Evolutionary conservation across 2,113 vertebrate genomes (phyloP).

Genomic region (Xiphias gladius): DNA sequence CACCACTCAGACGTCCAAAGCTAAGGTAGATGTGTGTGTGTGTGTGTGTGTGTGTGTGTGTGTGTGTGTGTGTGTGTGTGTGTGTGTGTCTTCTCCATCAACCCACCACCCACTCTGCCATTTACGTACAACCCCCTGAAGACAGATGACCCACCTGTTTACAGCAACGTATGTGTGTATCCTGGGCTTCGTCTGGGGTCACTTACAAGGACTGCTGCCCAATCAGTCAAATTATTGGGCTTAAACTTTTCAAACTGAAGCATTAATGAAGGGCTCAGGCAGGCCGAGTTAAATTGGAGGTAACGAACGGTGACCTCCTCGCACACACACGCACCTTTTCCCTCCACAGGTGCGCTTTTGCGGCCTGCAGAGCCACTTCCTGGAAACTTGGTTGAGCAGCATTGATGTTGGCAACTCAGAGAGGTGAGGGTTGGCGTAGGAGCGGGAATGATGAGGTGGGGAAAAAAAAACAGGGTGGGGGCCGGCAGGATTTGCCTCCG

Average conservation of each 20-base stretch:
- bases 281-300: constrained; percentile 63
- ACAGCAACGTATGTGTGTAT: constrained; percentile 15
- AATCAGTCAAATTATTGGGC: constrained; percentile 53
- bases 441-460: constrained; percentile 37
- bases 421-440: constrained; percentile 52
- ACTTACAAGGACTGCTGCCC: constrained; percentile 19
- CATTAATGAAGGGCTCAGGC: constrained; percentile 64
- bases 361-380: constrained; percentile 55
- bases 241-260: constrained; percentile 61
- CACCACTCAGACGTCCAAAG: background rate
- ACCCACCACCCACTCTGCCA: constrained; percentile 17
- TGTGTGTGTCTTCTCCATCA: constrained; percentile 2
- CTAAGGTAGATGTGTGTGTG: constrained; percentile 11
- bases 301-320: constrained; percentile 59
- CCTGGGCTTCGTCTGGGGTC: background rate
- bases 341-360: constrained; percentile 66
- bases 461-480: constrained; percentile 2
- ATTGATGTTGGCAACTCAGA: constrained; percentile 65
- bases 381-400: constrained; percentile 69
- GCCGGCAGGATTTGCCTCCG: constrained; percentile 40
- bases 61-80: background rate
- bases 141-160: constrained; percentile 34
- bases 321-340: background rate
- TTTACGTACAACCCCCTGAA: constrained; percentile 21
- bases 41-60: background rate